Evolutionary conservation across 2,888 invertebrate genomes (phyloP), one percentile per base, ranked within the genome.

Genomic region (Pantelozetes paolii): DNA sequence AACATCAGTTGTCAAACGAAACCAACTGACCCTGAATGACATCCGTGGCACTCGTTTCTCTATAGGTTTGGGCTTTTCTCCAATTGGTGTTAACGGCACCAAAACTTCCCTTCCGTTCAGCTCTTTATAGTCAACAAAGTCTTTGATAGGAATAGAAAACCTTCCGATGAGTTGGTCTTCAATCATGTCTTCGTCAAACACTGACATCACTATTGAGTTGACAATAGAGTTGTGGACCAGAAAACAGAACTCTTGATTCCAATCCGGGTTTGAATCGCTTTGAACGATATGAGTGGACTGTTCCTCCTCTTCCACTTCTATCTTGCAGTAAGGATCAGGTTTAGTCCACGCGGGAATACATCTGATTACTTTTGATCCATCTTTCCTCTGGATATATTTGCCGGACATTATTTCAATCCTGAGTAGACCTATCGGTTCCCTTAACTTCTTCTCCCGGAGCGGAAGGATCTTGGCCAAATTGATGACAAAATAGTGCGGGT

Each of bases 91-190:
- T 32, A 62, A 62, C 32, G 62, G 62, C 28, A 62, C 62, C 18
- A 26, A 2, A 13, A 62, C 26, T 28, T 71, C 54, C 2, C 48
- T n/a, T 28, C 36, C 36, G n/a, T 71, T 71, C 18, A 71, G 13
- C 15, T 28, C 42, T 45, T 18, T 18, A 36, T 48, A 42, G 11
- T 40, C 32, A 18, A 36, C 73, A 23, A 54, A 67, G 18, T 73
- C 73, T n/a, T 36, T 64, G 26, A 64, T 30, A 8, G 40, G 67
- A 36, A 48, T 42, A 2, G 64, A 67, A 48, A 73, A 42, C n/a
- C 18, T 23, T 18, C 67, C 73, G 28, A 73, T 40, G 8, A 64
- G 23, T 23, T 73, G 11, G 45, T 77, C 36, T 67, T 71, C 71
- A 30, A 48, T 50, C 13, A 50, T 13, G 26, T 71, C 28, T 71